Conservation (phyloP, 2,113 vertebrate species). For the Geococcyx californianus region DNA sequence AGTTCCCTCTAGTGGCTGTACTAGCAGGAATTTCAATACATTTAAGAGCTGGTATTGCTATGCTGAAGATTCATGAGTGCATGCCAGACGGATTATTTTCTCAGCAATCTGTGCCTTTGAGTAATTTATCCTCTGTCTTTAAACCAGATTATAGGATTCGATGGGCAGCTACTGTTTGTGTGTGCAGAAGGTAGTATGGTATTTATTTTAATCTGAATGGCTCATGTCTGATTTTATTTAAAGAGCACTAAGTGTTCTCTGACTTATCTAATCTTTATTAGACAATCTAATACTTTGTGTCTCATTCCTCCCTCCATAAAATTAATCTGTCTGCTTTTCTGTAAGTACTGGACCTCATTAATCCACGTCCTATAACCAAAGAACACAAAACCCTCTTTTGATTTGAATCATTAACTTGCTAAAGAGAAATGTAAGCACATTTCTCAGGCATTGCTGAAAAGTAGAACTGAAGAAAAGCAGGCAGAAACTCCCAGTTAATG, state of each 20-base stretch:
- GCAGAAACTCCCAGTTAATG: background rate
- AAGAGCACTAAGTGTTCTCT: slow-evolving; percentile 26
- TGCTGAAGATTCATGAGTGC: background rate
- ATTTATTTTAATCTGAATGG: slow-evolving; percentile 34
- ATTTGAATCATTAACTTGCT: background rate
- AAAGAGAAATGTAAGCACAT: slow-evolving; percentile 29
- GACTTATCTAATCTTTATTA: slow-evolving; percentile 36
- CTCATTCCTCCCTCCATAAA: background rate
- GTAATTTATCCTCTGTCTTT: background rate
- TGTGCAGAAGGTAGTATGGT: background rate
- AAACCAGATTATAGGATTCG: background rate
- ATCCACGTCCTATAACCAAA: background rate
- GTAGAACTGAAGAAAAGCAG: background rate
- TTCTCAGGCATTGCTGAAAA: slow-evolving; percentile 24
- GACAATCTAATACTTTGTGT: slow-evolving; percentile 33
- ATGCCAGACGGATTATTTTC: background rate
- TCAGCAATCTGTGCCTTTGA: background rate
- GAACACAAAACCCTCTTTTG: background rate
- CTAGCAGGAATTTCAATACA: background rate
- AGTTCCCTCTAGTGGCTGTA: slow-evolving; percentile 58
- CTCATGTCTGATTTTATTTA: slow-evolving; percentile 27
- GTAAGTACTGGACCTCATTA: background rate
- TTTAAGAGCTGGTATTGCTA: background rate
- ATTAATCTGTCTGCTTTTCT: slow-evolving; percentile 39
- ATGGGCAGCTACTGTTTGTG: background rate